phyloP scores from a whole-genome alignment of 1,140 invertebrate species.

The Papilio aristodemus region DNA sequence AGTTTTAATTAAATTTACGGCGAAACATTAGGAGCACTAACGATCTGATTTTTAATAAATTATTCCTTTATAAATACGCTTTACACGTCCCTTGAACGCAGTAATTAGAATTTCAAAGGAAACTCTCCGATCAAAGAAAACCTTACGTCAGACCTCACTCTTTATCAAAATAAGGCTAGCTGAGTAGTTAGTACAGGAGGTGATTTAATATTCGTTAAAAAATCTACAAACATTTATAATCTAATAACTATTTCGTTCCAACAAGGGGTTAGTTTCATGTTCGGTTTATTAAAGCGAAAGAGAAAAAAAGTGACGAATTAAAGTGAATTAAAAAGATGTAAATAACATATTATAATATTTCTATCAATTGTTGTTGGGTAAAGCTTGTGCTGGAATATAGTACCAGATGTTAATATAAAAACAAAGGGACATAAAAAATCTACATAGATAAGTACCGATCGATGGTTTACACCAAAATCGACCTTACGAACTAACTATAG shows the following conservation, averaged over 20 bases:
- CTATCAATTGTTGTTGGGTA: too few species aligned
- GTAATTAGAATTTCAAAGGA: constrained; percentile 32
- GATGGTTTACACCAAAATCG: neutral
- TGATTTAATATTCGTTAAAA: neutral
- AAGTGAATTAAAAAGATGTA: too few species aligned
- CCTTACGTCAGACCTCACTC: constrained; percentile 23
- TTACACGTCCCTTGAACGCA: constrained; percentile 20
- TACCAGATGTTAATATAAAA: too few species aligned
- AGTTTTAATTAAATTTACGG: neutral
- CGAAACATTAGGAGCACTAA: neutral
- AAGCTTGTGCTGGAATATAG: too few species aligned
- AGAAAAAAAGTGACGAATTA: too few species aligned
- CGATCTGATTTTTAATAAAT: neutral
- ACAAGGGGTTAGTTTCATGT: too few species aligned
- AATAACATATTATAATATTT: too few species aligned
- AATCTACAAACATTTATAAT: neutral
- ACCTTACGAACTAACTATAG: neutral
- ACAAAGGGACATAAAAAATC: neutral
- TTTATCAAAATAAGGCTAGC: constrained; percentile 25
- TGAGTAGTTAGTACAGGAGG: neutral
- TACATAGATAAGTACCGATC: neutral
- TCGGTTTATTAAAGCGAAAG: too few species aligned
- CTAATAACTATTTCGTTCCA: neutral
- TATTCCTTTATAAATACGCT: constrained; percentile 18
- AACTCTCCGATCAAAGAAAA: constrained; percentile 26